Base-by-base conservation (phyloP, 2,888 invertebrate genomes). In the Byasa hedistus region DNA sequence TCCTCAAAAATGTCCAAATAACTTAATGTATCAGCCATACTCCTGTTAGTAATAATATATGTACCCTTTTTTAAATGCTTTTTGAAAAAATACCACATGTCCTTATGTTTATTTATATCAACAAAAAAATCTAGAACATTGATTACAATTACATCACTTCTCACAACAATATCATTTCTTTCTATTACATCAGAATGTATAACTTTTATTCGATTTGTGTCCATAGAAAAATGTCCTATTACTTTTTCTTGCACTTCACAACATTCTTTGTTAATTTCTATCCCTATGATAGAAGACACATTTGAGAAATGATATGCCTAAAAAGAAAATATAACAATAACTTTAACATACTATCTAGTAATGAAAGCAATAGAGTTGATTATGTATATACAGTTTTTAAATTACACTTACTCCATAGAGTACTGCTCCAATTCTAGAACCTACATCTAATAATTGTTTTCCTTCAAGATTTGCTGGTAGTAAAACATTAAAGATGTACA, bases 91-190 rank as follows among this genome's bases (percentile, higher is more conserved):
- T 84, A 79, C 95, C 95, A 95, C 71, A 94, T 91, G 71, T 92
- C 79, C 69, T 83, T 91, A 76, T 95, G 95, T 65, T 92, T 90
- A 44, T 92, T 90, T 64, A 83, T 78, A 55, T 93, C 83, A 68
- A 94, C 84, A 85, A 95, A 95, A 79, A 95, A 95, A 75, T 95
- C 95, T 77, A 95, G 93, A 2, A 94, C 93, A 84, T 95, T 96
- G 73, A 95, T 93, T 65, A 95, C 83, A 32, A 95, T 82, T 62
- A 95, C 85, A 81, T 95, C 92, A 19, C 94, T 93, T 66, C 81
- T 79, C 66, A 85, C 74, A 22, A 95, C 79, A 44, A 94, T 76
- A 68, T 94, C 93, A 69, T 85, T 80, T 68, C 90, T 88, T 17
- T 93, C 87, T 71, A 93, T 85, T 48, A 95, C 88, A 81, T 94